These are phyloP conservation scores for Typhlichthys eigenmanni DNA, from an alignment of 2,797 vertebrate species.

Conservation along the genomic window DNA sequence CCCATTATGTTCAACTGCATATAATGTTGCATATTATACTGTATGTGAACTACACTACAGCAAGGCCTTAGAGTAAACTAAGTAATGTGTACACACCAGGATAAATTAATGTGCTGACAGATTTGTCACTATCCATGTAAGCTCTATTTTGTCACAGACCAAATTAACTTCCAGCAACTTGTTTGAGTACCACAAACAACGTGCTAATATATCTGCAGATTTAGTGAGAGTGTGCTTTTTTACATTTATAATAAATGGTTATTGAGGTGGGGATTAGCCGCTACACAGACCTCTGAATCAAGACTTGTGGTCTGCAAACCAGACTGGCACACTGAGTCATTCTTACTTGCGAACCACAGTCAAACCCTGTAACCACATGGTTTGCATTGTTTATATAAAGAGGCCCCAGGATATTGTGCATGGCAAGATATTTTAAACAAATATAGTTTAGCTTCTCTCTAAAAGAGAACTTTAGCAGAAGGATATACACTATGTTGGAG, in stretches of 20 bases:
- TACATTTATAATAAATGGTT: constrained; percentile 37
- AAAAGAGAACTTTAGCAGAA: constrained; percentile 21
- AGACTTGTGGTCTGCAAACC: constrained; percentile 45
- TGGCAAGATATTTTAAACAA: constrained; percentile 28
- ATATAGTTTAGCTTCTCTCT: constrained; percentile 25
- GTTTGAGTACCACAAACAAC: background rate
- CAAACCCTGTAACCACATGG: constrained; percentile 34
- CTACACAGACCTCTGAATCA: constrained; percentile 55
- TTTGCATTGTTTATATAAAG: constrained; percentile 48
- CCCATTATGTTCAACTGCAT: too few species aligned
- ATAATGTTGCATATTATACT: too few species aligned
- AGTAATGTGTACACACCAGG: background rate
- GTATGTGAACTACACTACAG: too few species aligned
- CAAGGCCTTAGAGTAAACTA: background rate
- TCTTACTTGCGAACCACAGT: constrained; percentile 43
- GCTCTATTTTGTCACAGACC: background rate
- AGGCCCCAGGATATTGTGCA: constrained; percentile 34
- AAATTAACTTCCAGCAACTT: background rate
- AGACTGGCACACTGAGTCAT: constrained; percentile 53
- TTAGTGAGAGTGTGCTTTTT: constrained; percentile 34
- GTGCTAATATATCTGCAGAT: constrained; percentile 12
- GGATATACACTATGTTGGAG: background rate
- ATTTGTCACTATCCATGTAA: background rate
- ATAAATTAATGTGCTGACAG: background rate
- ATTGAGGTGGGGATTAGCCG: constrained; percentile 42